phyloP scores from a whole-genome alignment of 2,797 vertebrate species.

The Pogoniulus pusillus region DNA sequence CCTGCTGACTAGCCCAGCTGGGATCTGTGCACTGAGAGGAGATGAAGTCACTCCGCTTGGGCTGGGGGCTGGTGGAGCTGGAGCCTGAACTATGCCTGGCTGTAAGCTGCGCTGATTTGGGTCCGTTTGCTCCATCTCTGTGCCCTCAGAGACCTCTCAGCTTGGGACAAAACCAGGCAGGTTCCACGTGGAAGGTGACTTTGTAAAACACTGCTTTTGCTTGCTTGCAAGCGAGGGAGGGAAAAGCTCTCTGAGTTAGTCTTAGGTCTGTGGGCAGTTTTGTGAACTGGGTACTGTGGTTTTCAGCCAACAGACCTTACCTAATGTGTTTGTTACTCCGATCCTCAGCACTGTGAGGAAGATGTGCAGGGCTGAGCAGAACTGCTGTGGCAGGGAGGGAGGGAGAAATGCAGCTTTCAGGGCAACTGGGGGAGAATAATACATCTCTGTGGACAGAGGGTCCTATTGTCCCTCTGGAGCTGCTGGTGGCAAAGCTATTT shows the following conservation, averaged over 20 bases:
- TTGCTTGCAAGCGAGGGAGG: not conserved
- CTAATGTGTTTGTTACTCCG: not conserved
- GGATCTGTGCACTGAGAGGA: not conserved
- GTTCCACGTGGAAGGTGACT: not conserved
- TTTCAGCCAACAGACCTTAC: not conserved
- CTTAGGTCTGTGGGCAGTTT: not conserved
- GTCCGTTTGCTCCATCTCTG: not conserved
- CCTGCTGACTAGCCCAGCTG: not conserved
- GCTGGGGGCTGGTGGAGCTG: not conserved
- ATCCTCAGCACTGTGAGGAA: not conserved
- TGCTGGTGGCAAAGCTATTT: not conserved
- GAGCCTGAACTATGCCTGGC: not conserved
- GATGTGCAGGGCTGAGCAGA: not conserved
- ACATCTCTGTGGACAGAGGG: not conserved
- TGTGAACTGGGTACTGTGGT: not conserved
- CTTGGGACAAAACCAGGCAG: not conserved
- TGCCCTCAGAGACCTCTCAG: not conserved
- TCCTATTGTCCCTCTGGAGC: not conserved
- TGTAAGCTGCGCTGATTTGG: not conserved
- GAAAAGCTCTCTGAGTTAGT: rapidly evolving
- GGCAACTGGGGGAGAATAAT: not conserved
- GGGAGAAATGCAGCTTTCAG: too few relatives aligned
- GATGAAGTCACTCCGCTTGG: not conserved
- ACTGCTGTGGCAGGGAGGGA: not conserved
- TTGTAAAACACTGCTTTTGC: not conserved